These are phyloP conservation scores for Acromyrmex heyeri DNA, from an alignment of 1,140 invertebrate species.

Conservation along the genomic window DNA sequence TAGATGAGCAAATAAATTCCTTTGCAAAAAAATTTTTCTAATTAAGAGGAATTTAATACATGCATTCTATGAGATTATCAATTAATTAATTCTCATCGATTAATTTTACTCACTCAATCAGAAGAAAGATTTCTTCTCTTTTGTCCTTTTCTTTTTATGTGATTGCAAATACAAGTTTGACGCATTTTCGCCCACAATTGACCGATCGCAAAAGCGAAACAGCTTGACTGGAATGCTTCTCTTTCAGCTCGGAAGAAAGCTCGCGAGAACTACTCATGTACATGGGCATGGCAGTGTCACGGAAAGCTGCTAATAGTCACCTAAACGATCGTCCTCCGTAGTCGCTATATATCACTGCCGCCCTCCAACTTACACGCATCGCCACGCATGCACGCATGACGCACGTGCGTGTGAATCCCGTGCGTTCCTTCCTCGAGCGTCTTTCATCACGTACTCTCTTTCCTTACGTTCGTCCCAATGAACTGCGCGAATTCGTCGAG, in stretches of 20 bases:
- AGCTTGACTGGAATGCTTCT: not conserved
- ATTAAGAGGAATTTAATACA: not conserved
- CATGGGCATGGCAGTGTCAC: constrained; percentile 58
- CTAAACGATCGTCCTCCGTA: constrained; percentile 75
- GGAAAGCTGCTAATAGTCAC: constrained; percentile 79
- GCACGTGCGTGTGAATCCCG: constrained; percentile 73
- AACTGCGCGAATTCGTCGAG: not conserved
- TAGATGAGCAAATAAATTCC: not conserved
- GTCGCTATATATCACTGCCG: constrained; percentile 78
- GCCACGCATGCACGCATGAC: constrained; percentile 59
- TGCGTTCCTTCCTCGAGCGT: constrained; percentile 15
- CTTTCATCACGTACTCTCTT: constrained; percentile 11
- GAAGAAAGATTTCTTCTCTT: not conserved
- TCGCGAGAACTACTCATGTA: constrained; percentile 21
- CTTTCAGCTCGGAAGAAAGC: not conserved
- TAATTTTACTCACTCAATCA: not conserved
- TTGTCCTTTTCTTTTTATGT: not conserved
- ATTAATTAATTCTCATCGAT: not conserved
- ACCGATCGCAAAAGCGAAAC: not conserved
- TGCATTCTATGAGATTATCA: not conserved
- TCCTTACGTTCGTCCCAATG: not conserved
- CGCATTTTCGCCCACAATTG: not conserved
- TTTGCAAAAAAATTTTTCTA: not conserved
- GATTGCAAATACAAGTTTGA: not conserved
- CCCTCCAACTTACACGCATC: constrained; percentile 71